Evolutionary conservation across 2,797 vertebrate species (phyloP).

Genomic region (Macropodus opercularis): DNA sequence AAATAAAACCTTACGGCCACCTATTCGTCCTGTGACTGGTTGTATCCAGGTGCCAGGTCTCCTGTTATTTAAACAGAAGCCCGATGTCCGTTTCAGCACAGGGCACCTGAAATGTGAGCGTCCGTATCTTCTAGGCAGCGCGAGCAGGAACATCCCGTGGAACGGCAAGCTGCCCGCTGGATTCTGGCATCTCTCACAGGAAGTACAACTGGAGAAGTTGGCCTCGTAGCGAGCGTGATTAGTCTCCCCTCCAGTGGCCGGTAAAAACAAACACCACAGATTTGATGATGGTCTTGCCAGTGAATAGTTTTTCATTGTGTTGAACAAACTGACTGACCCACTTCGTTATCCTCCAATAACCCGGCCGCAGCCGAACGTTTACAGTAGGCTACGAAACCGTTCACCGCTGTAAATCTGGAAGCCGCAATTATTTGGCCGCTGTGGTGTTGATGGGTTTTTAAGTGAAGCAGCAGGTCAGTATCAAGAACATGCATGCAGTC

Average conservation of each 20-base stretch:
- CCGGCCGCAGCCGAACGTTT: not conserved
- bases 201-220: not conserved
- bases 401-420: slow-evolving; percentile 2
- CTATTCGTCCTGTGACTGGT: not conserved
- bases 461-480: slow-evolving; percentile 3
- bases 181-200: not conserved
- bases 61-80: not conserved
- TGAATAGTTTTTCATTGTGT: not conserved
- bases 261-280: not conserved
- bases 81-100: not conserved
- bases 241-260: not conserved
- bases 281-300: not conserved
- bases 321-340: not conserved
- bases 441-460: slow-evolving; percentile 8
- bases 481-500: slow-evolving; percentile 7
- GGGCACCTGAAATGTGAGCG: not conserved
- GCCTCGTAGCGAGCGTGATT: not conserved
- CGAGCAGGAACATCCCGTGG: not conserved
- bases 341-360: not conserved
- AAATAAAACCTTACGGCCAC: slow-evolving; percentile 43
- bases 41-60: slow-evolving; percentile 4
- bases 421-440: slow-evolving; percentile 1
- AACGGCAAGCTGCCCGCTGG: not conserved
- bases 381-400: not conserved
- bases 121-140: not conserved